phyloP scores from a whole-genome alignment of 2,888 invertebrate species.

The Conistra vaccinii region DNA sequence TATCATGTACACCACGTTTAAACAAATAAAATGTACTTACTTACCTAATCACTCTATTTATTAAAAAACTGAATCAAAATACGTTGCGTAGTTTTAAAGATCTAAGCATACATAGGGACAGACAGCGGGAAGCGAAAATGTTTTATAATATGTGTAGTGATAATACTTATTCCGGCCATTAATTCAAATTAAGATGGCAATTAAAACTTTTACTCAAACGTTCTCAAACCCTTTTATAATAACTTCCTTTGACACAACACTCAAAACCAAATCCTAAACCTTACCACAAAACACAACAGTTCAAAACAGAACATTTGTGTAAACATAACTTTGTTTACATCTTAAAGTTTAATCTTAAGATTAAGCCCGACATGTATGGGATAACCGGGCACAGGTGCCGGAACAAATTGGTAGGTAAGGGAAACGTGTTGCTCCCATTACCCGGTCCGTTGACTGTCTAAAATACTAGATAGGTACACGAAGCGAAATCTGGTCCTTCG shows the following conservation, averaged over 20 bases:
- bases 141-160: too few species aligned
- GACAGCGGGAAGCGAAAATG: too few species aligned
- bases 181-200: background rate
- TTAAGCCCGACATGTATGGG: slow-evolving; percentile 65
- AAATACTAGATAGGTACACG: slow-evolving; percentile 61
- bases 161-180: background rate
- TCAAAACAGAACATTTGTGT: slow-evolving; percentile 40
- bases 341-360: slow-evolving; percentile 70
- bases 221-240: slow-evolving; percentile 5
- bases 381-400: slow-evolving; percentile 73
- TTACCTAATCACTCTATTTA: too few species aligned
- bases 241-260: slow-evolving; percentile 14
- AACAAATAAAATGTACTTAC: too few species aligned
- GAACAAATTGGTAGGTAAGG: slow-evolving; percentile 71
- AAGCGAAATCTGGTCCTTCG: slow-evolving; percentile 48
- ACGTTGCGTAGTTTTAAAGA: too few species aligned
- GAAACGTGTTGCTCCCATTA: slow-evolving; percentile 61
- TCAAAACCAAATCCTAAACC: slow-evolving; percentile 26
- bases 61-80: too few species aligned
- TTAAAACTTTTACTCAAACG: slow-evolving; percentile 6
- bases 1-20: too few species aligned
- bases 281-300: slow-evolving; percentile 33
- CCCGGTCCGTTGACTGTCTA: slow-evolving; percentile 61
- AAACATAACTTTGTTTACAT: slow-evolving; percentile 65
- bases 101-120: too few species aligned